Evolutionary conservation across 2,797 vertebrate species (phyloP).

Genomic region (Pseudotriccus pelzelni): DNA sequence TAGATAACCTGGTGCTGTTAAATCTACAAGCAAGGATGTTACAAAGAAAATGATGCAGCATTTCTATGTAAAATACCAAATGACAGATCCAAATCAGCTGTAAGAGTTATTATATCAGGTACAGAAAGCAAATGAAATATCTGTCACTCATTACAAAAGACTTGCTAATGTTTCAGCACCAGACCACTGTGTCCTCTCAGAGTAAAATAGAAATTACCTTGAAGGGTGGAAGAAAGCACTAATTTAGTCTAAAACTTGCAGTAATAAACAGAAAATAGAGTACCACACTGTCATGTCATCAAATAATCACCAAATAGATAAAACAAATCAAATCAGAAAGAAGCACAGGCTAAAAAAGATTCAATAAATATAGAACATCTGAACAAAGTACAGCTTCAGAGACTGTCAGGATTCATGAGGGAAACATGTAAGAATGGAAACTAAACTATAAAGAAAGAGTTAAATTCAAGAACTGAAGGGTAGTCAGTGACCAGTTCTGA

Average conservation of each 20-base stretch:
- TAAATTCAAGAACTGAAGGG: not conserved
- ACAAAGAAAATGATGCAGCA: not conserved
- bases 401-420: not conserved
- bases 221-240: not conserved
- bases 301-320: not conserved
- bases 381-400: not conserved
- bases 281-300: not conserved
- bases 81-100: slow-evolving; percentile 10
- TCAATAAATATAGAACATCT: not conserved
- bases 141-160: not conserved
- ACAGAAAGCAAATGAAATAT: slow-evolving; percentile 3
- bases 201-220: not conserved
- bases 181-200: not conserved
- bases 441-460: not conserved
- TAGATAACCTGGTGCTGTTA: slow-evolving; percentile 10
- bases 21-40: not conserved
- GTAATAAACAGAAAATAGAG: not conserved
- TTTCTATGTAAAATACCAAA: slow-evolving; percentile 18
- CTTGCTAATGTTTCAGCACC: not conserved
- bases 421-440: not conserved
- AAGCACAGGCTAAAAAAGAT: not conserved
- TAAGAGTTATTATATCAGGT: not conserved
- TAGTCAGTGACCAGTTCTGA: not conserved
- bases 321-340: not conserved
- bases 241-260: not conserved